phyloP scores from a whole-genome alignment of 92 coral and sea anemone species.

The Epizoanthus scotinus region DNA sequence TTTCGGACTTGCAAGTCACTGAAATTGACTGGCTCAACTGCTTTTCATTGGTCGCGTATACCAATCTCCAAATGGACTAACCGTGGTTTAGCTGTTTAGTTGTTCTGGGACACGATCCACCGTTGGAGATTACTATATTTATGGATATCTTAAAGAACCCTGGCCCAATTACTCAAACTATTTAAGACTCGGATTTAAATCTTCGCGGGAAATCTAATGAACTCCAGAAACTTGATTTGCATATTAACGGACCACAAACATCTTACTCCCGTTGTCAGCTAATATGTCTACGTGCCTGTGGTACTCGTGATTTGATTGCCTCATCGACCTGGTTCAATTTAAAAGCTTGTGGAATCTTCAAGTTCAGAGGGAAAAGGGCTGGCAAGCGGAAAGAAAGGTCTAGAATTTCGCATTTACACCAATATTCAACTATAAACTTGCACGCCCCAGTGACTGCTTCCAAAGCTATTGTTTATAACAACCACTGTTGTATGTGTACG shows the following conservation, averaged over 20 bases:
- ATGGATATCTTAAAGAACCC: too few species aligned
- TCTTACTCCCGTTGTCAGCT: background rate
- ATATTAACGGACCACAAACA: background rate
- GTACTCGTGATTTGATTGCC: background rate
- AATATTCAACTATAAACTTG: background rate
- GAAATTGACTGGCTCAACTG: too few species aligned
- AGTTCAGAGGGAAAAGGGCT: background rate
- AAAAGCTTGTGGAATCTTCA: background rate
- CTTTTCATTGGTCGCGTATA: too few species aligned
- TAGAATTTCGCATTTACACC: background rate
- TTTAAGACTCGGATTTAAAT: too few species aligned
- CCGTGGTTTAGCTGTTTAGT: too few species aligned
- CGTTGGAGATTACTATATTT: too few species aligned
- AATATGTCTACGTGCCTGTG: background rate
- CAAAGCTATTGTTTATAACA: background rate
- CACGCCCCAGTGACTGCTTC: slow-evolving; percentile 1
- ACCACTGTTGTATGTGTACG: background rate
- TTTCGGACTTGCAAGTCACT: too few species aligned
- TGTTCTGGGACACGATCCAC: too few species aligned
- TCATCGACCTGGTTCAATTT: background rate
- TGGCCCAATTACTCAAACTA: too few species aligned
- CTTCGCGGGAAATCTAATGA: too few species aligned
- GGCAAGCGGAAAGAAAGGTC: background rate
- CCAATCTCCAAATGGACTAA: too few species aligned
- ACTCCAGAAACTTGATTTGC: too few species aligned